Percentiles rank a stretch among this genome's conserved stretches.
These are phyloP conservation scores for Trachelus iudaicus DNA, from an alignment of 2,888 invertebrate species.

Conservation along the genomic window DNA sequence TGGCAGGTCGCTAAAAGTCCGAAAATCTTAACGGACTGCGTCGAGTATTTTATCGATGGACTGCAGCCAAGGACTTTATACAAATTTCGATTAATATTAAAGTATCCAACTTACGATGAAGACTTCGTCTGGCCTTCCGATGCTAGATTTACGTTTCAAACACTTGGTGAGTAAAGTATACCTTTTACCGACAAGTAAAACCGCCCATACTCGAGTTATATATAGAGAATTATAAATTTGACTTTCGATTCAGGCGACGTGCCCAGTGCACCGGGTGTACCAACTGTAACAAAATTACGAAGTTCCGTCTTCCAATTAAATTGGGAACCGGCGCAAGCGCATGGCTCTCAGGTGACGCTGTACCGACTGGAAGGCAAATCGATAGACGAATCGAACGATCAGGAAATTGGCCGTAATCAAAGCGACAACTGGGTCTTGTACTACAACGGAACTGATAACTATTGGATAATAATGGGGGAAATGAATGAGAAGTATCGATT, in stretches of 20 bases:
- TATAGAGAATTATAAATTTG: not conserved
- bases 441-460: constrained; percentile 84
- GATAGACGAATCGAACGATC: constrained; percentile 42
- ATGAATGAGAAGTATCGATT: constrained; percentile 75
- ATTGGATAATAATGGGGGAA: constrained; percentile 78
- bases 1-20: constrained; percentile 61
- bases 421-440: constrained; percentile 70
- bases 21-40: constrained; percentile 33
- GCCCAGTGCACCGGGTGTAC: constrained; percentile 82
- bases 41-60: constrained; percentile 57
- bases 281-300: constrained; percentile 79
- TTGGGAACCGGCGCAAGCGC: constrained; percentile 83
- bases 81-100: constrained; percentile 75
- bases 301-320: constrained; percentile 81
- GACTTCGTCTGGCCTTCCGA: constrained; percentile 80
- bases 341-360: constrained; percentile 79
- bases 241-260: constrained; percentile 72
- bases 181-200: not conserved
- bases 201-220: not conserved
- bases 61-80: constrained; percentile 83
- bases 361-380: constrained; percentile 81
- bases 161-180: constrained; percentile 70
- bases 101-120: constrained; percentile 72
- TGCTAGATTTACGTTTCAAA: constrained; percentile 79
- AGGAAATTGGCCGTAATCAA: constrained; percentile 32